Evolutionary conservation across 2,113 vertebrate species (phyloP), one percentile per base, ranked within the genome.

Genomic region (Prunella fulvescens): DNA sequence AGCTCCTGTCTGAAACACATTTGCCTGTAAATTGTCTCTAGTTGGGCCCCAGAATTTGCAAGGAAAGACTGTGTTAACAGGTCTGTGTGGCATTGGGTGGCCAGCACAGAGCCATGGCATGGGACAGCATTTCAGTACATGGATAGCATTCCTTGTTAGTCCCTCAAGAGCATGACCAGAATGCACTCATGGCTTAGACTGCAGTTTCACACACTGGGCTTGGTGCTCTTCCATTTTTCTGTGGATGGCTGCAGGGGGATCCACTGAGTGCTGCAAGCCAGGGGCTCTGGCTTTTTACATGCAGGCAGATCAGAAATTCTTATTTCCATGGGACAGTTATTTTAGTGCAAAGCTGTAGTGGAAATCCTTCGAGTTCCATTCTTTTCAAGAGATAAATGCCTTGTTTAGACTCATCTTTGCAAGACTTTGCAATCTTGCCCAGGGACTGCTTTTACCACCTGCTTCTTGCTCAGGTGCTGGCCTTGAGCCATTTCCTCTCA

Each of bases 401-500:
- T 82, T 67, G 11, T 70, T 80, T 76, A 79, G 35, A 14, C 42
- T 80, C 14, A 20, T 56, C 2, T 1, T 13, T 64, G 45, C 11
- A 1, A 1, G 19, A 51, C 2, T 1, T 13, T 60, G 45, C 11
- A 1, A 1, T 79, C 53, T 81, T 56, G 39, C 73, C 39, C 28
- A 13, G 65, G 24, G 12, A 23, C 39, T 53, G 24, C 24, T 70
- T 92, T 48, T 78, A 48, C 42, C 29, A 26, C 35, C 29, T 84
- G 69, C 50, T 70, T 53, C 58, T 69, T 6, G 1, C 40, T 65
- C 22, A 72, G 64, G 40, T 81, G 31, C 39, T 88, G 71, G 37
- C n/a, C 74, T 78, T 78, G 66, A 54, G 50, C 50, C 26, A 8
- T 79, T 95, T 92, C 71, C 47, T 54, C 58, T 83, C 53, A 33